These are phyloP conservation scores for Tympanoctomys barrerae DNA, from an alignment of 2,797 vertebrate genomes.

Conservation along the genomic window DNA sequence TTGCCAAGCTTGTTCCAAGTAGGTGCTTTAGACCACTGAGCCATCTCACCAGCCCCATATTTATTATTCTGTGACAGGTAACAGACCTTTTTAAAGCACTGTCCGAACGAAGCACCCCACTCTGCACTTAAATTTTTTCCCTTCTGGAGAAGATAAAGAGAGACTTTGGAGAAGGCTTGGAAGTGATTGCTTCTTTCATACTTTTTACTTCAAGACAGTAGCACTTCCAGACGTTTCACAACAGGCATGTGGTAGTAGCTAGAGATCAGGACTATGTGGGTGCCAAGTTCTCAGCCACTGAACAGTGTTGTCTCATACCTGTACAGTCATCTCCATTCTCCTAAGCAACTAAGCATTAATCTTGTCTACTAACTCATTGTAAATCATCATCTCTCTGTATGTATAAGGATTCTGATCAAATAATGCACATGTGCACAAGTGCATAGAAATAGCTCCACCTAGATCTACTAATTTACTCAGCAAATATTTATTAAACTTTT, in stretches of 20 bases:
- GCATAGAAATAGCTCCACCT: not conserved
- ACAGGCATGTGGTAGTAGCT: not conserved
- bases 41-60: too few species aligned
- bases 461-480: not conserved
- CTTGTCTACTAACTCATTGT: not conserved
- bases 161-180: not conserved
- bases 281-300: not conserved
- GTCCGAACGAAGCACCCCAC: not conserved
- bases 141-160: not conserved
- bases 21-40: too few species aligned
- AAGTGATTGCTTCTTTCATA: not conserved
- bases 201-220: not conserved
- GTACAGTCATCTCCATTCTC: not conserved
- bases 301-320: not conserved
- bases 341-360: not conserved
- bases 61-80: not conserved
- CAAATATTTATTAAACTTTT: not conserved
- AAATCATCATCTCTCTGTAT: not conserved
- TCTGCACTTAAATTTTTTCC: not conserved
- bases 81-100: not conserved
- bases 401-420: not conserved
- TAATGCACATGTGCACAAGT: not conserved
- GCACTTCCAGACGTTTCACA: not conserved
- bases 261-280: not conserved
- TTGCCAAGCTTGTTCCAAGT: too few species aligned